phyloP scores from a whole-genome alignment of 2,888 invertebrate species.

The Leucoptera coffeella region DNA sequence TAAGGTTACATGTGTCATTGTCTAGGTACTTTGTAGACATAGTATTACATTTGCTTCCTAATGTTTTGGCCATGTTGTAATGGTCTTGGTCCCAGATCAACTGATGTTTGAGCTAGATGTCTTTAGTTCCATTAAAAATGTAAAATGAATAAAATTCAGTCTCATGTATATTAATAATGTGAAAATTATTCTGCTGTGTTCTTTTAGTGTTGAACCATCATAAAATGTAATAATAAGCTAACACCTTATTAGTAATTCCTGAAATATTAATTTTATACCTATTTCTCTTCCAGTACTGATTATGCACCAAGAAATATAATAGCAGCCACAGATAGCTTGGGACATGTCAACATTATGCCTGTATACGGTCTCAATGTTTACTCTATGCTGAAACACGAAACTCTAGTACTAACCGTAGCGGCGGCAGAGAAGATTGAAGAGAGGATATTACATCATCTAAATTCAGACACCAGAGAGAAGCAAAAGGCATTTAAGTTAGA shows the following conservation, averaged over 20 bases:
- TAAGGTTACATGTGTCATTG: no score
- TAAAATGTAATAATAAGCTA: no score
- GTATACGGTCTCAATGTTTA: conserved; percentile 92
- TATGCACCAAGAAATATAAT: conserved; percentile 85
- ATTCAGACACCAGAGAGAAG: conserved; percentile 52
- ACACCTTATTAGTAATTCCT: neutral
- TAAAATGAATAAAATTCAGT: neutral
- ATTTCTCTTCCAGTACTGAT: conserved; percentile 62
- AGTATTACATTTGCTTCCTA: no score
- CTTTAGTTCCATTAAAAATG: neutral
- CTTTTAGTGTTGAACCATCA: no score
- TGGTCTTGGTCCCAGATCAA: no score
- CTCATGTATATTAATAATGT: neutral
- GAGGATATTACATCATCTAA: conserved; percentile 62
- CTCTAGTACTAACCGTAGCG: conserved; percentile 76
- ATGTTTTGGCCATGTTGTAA: no score
- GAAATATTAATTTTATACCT: neutral
- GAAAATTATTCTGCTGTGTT: neutral
- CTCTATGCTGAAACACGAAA: conserved; percentile 95
- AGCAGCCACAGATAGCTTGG: conserved; percentile 69
- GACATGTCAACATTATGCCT: conserved; percentile 90
- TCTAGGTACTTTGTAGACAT: no score
- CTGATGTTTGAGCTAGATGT: no score
- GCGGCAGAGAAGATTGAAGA: conserved; percentile 84
- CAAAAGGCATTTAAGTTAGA: conserved; percentile 53